Percentiles rank a stretch among this genome's conserved stretches.
Conservation (phyloP, 2,113 vertebrate species). For the Prinia subflava region DNA sequence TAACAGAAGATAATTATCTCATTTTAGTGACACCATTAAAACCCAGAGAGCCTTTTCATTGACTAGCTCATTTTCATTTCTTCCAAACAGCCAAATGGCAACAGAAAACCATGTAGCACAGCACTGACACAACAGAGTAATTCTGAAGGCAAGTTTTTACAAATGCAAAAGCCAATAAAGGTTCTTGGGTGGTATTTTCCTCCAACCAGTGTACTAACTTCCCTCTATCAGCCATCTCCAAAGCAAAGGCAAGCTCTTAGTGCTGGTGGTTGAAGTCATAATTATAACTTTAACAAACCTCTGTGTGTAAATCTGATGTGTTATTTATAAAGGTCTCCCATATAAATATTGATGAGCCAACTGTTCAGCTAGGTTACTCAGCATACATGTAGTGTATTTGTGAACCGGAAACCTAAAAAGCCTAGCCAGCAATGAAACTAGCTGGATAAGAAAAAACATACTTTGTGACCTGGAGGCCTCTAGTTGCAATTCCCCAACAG, state of each 20-base stretch:
- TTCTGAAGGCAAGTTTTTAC: neutral
- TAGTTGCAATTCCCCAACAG: neutral
- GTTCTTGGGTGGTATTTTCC: neutral
- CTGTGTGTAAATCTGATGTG: neutral
- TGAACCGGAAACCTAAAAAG: neutral
- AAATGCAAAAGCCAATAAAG: neutral
- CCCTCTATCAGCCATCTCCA: neutral
- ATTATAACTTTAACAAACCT: neutral
- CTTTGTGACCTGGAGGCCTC: neutral
- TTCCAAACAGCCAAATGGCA: neutral
- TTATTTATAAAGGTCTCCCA: slow-evolving; percentile 42
- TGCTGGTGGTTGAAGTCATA: neutral
- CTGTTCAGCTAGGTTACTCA: neutral
- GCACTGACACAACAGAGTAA: neutral
- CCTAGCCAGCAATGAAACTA: neutral
- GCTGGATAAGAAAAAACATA: neutral
- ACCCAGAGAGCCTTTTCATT: neutral
- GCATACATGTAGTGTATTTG: neutral
- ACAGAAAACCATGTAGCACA: neutral
- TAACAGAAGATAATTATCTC: neutral
- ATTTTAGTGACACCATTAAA: neutral
- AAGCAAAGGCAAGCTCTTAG: neutral
- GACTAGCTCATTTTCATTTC: neutral
- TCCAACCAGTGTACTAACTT: neutral
- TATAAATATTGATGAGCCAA: slow-evolving; percentile 53